Conservation (phyloP, 2,888 invertebrate species). For the Andrena camellia region DNA sequence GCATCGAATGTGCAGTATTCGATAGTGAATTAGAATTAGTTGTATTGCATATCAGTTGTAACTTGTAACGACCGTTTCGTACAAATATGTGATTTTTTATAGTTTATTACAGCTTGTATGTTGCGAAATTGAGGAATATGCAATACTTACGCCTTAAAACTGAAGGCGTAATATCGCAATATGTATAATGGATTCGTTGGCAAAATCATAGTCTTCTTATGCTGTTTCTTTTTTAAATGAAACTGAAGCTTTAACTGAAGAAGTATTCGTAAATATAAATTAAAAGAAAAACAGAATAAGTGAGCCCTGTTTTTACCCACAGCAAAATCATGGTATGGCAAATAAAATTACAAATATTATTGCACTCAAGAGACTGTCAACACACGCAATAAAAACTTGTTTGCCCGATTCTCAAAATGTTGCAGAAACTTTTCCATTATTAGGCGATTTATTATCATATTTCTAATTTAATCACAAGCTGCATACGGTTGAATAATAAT, state of each 20-base stretch:
- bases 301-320: neutral
- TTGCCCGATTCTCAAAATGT: constrained; percentile 10
- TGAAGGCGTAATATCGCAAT: neutral
- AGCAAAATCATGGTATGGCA: neutral
- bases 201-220: neutral
- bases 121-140: constrained; percentile 7
- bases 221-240: neutral
- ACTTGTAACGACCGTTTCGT: constrained; percentile 37
- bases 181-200: neutral
- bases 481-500: neutral
- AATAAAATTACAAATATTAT: constrained; percentile 1
- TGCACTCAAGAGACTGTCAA: neutral
- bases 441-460: neutral
- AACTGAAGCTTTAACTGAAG: constrained; percentile 17
- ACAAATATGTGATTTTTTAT: constrained; percentile 46
- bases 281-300: neutral
- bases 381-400: constrained; percentile 29
- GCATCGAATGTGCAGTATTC: constrained; percentile 48
- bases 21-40: constrained; percentile 50
- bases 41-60: constrained; percentile 48
- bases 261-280: constrained; percentile 16
- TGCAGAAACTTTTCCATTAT: neutral
- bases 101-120: constrained; percentile 36
- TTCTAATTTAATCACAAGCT: neutral
- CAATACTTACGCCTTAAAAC: neutral